Percentiles rank a stretch among this genome's conserved stretches.
Evolutionary conservation across 2,888 invertebrate species (phyloP).

Genomic region (Eupithecia subfuscata): DNA sequence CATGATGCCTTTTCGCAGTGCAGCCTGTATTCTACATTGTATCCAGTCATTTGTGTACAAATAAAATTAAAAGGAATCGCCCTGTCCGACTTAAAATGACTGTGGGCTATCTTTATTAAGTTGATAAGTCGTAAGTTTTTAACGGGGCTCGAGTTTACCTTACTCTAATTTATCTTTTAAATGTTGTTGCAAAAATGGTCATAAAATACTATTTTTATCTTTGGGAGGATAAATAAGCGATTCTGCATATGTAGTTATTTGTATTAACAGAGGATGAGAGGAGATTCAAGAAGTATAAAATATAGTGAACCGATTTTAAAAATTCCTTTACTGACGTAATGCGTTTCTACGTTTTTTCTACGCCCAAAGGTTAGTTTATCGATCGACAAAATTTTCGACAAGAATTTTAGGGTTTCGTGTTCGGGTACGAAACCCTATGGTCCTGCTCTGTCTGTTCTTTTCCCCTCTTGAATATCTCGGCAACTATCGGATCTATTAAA

Average conservation of each 20-base stretch:
- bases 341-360: background rate
- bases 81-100: conserved; percentile 22
- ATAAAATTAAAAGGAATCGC: conserved; percentile 26
- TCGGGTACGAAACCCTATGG: too few relatives aligned
- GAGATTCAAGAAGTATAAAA: background rate
- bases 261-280: too few relatives aligned
- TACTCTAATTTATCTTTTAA: conserved; percentile 22
- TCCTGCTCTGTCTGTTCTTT: too few relatives aligned
- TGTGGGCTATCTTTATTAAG: conserved; percentile 29
- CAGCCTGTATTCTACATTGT: conserved; percentile 24
- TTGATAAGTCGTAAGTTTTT: conserved; percentile 16
- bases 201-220: conserved; percentile 7
- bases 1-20: conserved; percentile 22
- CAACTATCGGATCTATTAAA: too few relatives aligned
- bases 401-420: too few relatives aligned
- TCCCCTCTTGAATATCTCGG: too few relatives aligned
- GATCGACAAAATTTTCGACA: background rate
- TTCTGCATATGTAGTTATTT: background rate
- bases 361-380: too few relatives aligned
- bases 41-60: conserved; percentile 26
- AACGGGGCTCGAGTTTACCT: conserved; percentile 5
- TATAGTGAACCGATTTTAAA: background rate
- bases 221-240: background rate
- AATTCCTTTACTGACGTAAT: background rate
- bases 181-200: conserved; percentile 13